Evolutionary conservation across 1,140 invertebrate genomes (phyloP).

Genomic region (Bicyclus anynana): DNA sequence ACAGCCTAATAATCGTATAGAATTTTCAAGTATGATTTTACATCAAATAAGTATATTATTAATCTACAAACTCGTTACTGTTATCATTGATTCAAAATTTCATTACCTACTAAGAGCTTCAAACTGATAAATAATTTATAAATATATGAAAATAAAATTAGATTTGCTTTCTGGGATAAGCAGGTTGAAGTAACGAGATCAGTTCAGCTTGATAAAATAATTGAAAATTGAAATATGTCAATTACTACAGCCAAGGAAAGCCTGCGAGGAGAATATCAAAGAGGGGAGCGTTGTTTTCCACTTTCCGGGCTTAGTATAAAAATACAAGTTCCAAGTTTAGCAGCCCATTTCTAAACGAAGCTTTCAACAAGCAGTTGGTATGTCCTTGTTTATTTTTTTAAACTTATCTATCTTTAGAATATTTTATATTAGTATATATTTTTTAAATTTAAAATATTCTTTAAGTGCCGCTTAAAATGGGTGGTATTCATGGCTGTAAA

Average conservation of each 20-base stretch:
- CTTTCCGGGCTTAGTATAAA: constrained; percentile 43
- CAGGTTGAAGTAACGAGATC: constrained; percentile 40
- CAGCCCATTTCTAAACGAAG: constrained; percentile 35
- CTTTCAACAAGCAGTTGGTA: constrained; percentile 21
- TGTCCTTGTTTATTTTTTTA: constrained; percentile 1
- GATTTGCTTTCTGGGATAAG: not conserved
- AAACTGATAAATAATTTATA: not conserved
- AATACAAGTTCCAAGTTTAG: constrained; percentile 25
- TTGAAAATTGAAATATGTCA: constrained; percentile 74
- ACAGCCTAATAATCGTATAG: too few relatives aligned
- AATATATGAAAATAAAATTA: not conserved
- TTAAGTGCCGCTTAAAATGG: too few relatives aligned
- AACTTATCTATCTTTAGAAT: not conserved
- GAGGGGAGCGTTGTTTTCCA: constrained; percentile 55
- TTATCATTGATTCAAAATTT: not conserved
- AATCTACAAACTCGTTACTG: too few relatives aligned
- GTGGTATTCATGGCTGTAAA: too few relatives aligned
- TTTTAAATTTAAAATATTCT: too few relatives aligned
- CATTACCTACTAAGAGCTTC: not conserved
- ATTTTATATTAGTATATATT: not conserved
- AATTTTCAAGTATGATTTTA: too few relatives aligned
- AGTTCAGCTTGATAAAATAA: constrained; percentile 49
- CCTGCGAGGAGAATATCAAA: constrained; percentile 70
- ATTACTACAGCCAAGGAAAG: constrained; percentile 51
- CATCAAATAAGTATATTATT: too few relatives aligned